Conservation (phyloP, 1,140 invertebrate species). For the Pristionchus pacificus region DNA sequence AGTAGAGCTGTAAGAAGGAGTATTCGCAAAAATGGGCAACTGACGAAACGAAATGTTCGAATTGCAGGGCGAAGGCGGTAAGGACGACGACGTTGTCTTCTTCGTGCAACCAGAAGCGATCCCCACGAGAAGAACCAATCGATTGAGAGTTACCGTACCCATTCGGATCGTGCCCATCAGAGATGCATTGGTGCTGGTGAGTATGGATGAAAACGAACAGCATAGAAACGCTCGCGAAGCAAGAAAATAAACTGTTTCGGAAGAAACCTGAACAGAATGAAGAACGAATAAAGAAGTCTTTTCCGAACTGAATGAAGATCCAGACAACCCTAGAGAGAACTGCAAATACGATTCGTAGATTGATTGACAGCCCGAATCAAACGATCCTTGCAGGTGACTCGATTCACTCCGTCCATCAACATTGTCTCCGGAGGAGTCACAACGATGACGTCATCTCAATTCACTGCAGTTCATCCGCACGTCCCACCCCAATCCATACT, state of each 20-base stretch:
- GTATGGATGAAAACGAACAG: too few species aligned
- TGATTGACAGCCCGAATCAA: not conserved
- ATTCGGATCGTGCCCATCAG: conserved; percentile 11
- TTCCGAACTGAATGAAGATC: too few species aligned
- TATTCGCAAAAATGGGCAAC: too few species aligned
- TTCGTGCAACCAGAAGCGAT: conserved; percentile 22
- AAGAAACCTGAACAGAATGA: too few species aligned
- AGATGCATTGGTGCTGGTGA: conserved; percentile 25
- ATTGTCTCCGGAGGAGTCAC: conserved; percentile 44
- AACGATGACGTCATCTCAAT: conserved; percentile 26
- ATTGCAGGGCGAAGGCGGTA: conserved; percentile 20
- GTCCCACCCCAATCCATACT: conserved; percentile 30
- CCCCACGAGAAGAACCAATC: conserved; percentile 18
- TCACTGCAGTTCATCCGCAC: conserved; percentile 25
- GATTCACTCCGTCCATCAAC: conserved; percentile 38
- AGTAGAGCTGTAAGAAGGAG: too few species aligned
- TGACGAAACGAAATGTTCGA: too few species aligned
- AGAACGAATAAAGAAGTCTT: too few species aligned
- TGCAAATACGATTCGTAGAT: conserved; percentile 13
- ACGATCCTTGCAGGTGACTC: conserved; percentile 19
- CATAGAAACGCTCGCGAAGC: too few species aligned
- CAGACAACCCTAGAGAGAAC: too few species aligned
- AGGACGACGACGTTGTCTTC: conserved; percentile 26
- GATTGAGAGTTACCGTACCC: conserved; percentile 21
- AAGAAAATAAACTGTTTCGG: too few species aligned